phyloP scores from a whole-genome alignment of 1,140 invertebrate genomes.

The Drosophila ironensis region DNA sequence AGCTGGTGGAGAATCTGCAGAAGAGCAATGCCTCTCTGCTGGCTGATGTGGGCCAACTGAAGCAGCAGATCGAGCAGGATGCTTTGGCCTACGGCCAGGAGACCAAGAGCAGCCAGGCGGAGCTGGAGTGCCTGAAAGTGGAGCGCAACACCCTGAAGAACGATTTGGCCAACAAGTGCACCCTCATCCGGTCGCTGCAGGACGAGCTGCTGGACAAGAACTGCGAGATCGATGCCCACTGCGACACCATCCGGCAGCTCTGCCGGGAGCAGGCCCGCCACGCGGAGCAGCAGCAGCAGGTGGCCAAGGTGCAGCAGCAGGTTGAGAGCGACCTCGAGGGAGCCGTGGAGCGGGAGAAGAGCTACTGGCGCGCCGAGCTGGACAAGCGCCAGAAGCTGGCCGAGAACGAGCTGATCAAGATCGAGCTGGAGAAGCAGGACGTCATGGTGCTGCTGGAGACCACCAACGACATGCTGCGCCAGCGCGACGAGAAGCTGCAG shows the following conservation, averaged over 20 bases:
- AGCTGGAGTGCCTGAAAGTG: conserved; percentile 70
- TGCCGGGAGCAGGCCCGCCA: conserved; percentile 76
- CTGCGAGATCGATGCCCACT: conserved; percentile 75
- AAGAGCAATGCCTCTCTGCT: conserved; percentile 55
- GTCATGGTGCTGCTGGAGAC: conserved; percentile 80
- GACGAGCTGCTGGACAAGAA: conserved; percentile 81
- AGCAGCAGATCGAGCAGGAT: conserved; percentile 75
- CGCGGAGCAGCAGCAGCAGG: conserved; percentile 81
- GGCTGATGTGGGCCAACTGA: conserved; percentile 49
- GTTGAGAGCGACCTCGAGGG: conserved; percentile 81
- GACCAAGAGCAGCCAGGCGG: conserved; percentile 57
- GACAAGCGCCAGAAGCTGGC: conserved; percentile 83
- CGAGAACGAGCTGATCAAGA: conserved; percentile 83
- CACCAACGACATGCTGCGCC: conserved; percentile 76
- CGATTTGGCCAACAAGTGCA: conserved; percentile 81
- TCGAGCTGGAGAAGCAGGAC: conserved; percentile 83
- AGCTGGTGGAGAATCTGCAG: conserved; percentile 61
- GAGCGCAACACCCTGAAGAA: conserved; percentile 80
- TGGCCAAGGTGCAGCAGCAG: conserved; percentile 82
- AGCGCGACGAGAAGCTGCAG: conserved; percentile 80
- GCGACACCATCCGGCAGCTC: conserved; percentile 72
- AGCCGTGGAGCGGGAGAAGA: conserved; percentile 81
- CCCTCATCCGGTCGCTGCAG: conserved; percentile 71
- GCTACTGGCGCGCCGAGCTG: conserved; percentile 82
- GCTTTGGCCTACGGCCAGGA: conserved; percentile 73